A percentile compares a stretch with the other conserved stretches of the same genome.
These are phyloP conservation scores for Penaeus japonicus DNA, from an alignment of 1,140 invertebrate species.

Conservation along the genomic window DNA sequence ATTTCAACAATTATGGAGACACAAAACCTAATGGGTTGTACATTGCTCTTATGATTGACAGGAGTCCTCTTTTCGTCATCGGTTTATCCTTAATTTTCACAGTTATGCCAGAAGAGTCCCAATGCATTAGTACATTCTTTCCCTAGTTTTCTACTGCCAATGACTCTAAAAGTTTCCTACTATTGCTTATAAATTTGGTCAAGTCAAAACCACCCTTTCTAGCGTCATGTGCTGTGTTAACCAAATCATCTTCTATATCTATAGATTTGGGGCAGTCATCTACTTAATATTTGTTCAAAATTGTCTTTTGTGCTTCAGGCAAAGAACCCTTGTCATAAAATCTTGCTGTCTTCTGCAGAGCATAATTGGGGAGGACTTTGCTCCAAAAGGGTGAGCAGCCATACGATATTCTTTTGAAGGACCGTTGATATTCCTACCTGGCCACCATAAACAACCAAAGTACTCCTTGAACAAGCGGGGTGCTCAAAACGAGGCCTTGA, in stretches of 20 bases:
- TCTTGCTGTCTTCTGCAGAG: slow-evolving; percentile 8
- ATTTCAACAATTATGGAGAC: not conserved
- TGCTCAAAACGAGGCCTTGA: slow-evolving; percentile 30
- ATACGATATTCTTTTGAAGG: not conserved
- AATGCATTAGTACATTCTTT: no score
- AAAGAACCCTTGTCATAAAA: not conserved
- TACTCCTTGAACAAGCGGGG: not conserved
- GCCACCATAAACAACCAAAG: slow-evolving; percentile 15
- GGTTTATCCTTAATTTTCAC: no score
- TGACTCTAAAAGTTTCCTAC: no score
- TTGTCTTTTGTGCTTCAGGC: not conserved
- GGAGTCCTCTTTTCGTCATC: no score
- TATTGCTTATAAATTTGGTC: not conserved
- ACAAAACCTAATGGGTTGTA: no score
- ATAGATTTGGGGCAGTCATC: slow-evolving; percentile 14
- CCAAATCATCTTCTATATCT: not conserved
- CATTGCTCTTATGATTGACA: no score
- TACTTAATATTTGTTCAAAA: slow-evolving; percentile 10
- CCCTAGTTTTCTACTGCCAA: no score
- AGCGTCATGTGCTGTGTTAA: not conserved
- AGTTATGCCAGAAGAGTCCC: no score
- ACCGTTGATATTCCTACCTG: not conserved
- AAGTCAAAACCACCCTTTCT: not conserved
- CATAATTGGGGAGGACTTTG: slow-evolving; percentile 23
- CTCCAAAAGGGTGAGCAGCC: not conserved